Evolutionary conservation across 1,140 invertebrate species (phyloP).

Genomic region (Lepidurus packardi): DNA sequence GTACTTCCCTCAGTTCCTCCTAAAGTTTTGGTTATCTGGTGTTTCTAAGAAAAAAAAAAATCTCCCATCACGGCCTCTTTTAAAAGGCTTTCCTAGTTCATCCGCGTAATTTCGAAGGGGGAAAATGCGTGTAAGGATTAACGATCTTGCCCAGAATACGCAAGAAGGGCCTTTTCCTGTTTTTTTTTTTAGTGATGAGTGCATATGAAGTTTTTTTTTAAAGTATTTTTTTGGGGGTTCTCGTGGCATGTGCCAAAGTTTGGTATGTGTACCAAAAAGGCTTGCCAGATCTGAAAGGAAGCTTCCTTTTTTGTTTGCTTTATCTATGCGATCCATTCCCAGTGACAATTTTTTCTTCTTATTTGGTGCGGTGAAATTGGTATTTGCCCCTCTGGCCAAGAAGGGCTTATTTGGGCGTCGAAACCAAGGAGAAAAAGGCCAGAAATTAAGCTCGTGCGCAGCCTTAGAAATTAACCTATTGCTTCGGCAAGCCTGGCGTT

Average conservation of each 20-base stretch:
- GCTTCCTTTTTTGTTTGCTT: background rate
- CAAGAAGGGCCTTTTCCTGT: background rate
- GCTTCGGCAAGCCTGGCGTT: background rate
- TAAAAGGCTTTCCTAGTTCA: too few species aligned
- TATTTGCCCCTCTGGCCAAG: background rate
- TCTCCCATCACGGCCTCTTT: too few species aligned
- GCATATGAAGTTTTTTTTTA: background rate
- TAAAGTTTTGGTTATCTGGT: too few species aligned
- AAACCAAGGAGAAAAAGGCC: background rate
- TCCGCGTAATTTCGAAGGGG: too few species aligned
- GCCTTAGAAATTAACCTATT: background rate
- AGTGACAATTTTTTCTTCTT: background rate
- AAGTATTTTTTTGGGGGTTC: background rate
- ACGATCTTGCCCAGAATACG: background rate
- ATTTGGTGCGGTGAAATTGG: background rate
- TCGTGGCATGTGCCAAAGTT: background rate
- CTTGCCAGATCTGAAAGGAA: background rate
- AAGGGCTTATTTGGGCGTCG: background rate
- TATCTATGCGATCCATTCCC: background rate
- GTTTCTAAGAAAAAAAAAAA: too few species aligned
- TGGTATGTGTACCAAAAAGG: background rate
- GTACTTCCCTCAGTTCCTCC: too few species aligned
- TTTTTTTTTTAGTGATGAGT: background rate
- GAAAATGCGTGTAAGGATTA: too few species aligned
- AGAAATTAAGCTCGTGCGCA: constrained; percentile 1